A percentile compares a stretch with the other conserved stretches of the same genome.
Conservation (phyloP, 2,888 invertebrate species). For the Apamea crenata region DNA sequence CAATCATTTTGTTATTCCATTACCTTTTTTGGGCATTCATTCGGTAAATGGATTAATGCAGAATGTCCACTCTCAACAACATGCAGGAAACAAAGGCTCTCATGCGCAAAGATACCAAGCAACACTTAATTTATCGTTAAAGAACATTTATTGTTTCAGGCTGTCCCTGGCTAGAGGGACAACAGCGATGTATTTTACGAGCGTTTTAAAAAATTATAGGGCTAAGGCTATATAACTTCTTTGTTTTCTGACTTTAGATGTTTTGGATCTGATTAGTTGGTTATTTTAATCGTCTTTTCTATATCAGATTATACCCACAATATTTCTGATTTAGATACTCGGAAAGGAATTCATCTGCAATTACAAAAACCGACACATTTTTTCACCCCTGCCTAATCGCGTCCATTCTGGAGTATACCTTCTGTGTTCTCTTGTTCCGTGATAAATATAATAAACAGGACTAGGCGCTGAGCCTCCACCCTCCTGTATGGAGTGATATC, state of each 20-base stretch:
- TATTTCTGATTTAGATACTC: neutral
- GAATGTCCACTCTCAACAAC: slow-evolving; percentile 28
- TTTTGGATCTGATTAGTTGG: neutral
- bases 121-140: neutral
- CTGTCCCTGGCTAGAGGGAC: neutral
- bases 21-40: slow-evolving; percentile 68
- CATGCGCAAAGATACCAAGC: neutral
- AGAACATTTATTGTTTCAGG: neutral
- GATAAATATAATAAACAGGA: slow-evolving; percentile 70
- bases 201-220: neutral
- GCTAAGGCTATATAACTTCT: neutral
- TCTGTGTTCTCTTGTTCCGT: slow-evolving; percentile 46
- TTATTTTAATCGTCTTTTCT: neutral
- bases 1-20: slow-evolving; percentile 74
- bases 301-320: neutral
- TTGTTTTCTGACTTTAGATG: neutral
- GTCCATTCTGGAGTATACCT: slow-evolving; percentile 6
- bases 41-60: slow-evolving; percentile 21
- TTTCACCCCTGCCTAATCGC: neutral
- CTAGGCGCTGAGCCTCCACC: slow-evolving; percentile 64
- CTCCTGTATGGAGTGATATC: slow-evolving; percentile 58
- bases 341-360: too few species aligned
- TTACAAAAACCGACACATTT: neutral
- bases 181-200: too few species aligned
- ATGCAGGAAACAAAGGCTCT: neutral